These are phyloP conservation scores for Anolis sagrei DNA, from an alignment of 2,113 vertebrate species.

Conservation along the genomic window DNA sequence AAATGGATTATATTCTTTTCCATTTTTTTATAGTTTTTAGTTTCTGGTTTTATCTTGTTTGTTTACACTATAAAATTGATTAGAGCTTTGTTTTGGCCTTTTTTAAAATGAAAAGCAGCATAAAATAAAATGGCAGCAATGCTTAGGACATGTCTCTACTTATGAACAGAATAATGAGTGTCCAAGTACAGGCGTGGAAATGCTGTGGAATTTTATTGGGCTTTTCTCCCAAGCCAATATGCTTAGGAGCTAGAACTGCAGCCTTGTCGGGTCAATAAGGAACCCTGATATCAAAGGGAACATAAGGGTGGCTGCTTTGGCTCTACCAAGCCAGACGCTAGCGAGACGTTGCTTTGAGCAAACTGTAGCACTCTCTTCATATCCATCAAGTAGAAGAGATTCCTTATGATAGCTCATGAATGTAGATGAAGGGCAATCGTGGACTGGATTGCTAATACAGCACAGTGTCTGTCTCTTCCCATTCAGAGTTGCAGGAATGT, in stretches of 20 bases:
- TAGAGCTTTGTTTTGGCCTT: too few species aligned
- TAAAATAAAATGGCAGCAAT: neutral
- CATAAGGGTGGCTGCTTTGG: neutral
- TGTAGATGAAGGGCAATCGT: constrained; percentile 7
- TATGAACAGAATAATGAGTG: neutral
- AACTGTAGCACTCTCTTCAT: neutral
- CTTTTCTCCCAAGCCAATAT: neutral
- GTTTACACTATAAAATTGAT: too few species aligned
- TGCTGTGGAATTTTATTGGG: neutral
- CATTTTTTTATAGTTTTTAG: too few species aligned
- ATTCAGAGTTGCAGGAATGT: constrained; percentile 27
- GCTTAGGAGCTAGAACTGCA: neutral
- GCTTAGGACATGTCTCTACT: neutral
- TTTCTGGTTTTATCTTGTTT: too few species aligned
- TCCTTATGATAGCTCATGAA: constrained; percentile 24
- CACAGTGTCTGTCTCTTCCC: neutral
- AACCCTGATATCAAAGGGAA: neutral
- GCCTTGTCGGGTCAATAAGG: neutral
- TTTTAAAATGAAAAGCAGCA: too few species aligned
- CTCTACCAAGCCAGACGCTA: neutral
- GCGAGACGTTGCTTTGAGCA: neutral
- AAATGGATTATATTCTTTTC: too few species aligned
- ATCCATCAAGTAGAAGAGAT: constrained; percentile 30
- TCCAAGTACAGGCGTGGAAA: too few species aligned
- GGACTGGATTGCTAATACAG: constrained; percentile 11